These are phyloP conservation scores for Pimpla rufipes DNA, from an alignment of 2,888 invertebrate genomes.

Conservation along the genomic window DNA sequence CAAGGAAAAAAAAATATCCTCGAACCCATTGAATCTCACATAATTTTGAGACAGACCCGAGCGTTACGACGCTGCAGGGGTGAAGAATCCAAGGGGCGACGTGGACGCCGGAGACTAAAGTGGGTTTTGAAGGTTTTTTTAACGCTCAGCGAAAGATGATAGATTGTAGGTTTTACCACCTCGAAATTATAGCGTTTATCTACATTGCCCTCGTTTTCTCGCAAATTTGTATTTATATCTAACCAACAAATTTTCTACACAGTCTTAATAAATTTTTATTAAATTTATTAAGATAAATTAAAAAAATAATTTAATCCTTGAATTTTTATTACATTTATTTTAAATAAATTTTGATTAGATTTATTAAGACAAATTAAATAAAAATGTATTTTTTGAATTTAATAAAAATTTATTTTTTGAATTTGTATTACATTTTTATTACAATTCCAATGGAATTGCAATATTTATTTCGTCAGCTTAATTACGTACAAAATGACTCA, in stretches of 20 bases:
- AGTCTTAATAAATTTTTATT: no score
- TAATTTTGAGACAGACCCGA: conserved; percentile 40
- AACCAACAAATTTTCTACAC: no score
- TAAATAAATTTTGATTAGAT: no score
- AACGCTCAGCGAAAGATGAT: neutral
- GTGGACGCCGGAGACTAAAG: neutral
- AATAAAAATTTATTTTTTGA: neutral
- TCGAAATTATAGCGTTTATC: neutral
- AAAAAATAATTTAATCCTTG: neutral
- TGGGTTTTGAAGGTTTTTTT: neutral
- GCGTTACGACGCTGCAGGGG: conserved; percentile 3
- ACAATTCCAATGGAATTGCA: neutral
- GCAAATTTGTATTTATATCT: neutral
- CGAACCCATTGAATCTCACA: conserved; percentile 13
- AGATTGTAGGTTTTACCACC: neutral
- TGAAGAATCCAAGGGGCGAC: conserved; percentile 26
- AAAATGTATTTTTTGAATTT: no score
- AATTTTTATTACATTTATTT: neutral
- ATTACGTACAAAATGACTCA: neutral
- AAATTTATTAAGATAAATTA: no score
- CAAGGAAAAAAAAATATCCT: conserved; percentile 5
- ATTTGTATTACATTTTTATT: neutral
- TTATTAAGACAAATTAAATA: no score
- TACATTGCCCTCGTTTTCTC: neutral
- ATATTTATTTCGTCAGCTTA: neutral